These are phyloP conservation scores for Sebastes baramenuke DNA, from an alignment of 2,797 vertebrate genomes.

Conservation along the genomic window DNA sequence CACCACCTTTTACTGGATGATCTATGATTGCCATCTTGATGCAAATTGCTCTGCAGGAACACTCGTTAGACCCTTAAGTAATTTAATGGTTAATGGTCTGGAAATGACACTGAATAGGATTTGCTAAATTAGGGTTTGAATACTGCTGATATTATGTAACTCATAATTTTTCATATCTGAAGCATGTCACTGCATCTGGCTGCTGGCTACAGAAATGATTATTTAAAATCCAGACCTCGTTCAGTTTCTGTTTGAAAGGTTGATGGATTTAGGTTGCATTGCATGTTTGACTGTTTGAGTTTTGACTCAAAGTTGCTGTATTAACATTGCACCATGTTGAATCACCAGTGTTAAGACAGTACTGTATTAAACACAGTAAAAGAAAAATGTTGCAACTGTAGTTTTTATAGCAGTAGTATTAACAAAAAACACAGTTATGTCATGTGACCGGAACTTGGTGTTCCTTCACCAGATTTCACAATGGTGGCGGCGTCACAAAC, in stretches of 20 bases:
- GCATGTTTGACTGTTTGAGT: background rate
- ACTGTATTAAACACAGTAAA: background rate
- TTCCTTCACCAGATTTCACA: too few species aligned
- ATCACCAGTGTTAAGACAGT: background rate
- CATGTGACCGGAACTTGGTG: too few species aligned
- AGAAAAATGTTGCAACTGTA: background rate
- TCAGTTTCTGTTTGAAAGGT: background rate
- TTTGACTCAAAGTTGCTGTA: background rate
- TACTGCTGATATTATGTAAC: constrained; percentile 1
- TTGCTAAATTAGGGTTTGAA: background rate
- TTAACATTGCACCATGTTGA: background rate
- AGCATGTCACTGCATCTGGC: background rate
- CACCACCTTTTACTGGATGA: background rate
- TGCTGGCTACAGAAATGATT: background rate
- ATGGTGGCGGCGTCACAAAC: too few species aligned
- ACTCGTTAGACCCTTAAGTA: constrained; percentile 10
- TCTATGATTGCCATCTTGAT: background rate
- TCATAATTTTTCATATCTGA: background rate
- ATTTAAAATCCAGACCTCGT: background rate
- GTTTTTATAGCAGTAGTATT: background rate
- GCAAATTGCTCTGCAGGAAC: background rate
- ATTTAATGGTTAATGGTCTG: constrained; percentile 9
- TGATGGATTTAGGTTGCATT: background rate
- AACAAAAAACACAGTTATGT: background rate
- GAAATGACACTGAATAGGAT: constrained; percentile 16